Conservation (phyloP, 2,888 invertebrate genomes). For the Hirtodrosophila confusa region DNA sequence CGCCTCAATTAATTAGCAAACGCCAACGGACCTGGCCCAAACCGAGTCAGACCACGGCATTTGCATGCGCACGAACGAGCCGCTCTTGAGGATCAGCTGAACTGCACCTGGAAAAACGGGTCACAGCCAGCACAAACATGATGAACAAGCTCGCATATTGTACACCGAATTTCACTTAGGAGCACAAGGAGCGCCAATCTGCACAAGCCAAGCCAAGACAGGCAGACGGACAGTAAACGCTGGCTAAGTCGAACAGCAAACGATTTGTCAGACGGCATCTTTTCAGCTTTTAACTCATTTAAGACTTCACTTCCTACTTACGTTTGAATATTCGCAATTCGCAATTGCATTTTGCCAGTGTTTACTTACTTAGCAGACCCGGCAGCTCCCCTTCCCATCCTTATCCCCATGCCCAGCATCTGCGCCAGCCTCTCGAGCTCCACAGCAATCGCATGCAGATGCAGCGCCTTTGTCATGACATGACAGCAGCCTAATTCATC, state of each 20-base stretch:
- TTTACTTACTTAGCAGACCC: conserved; percentile 65
- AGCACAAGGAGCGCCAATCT: conserved; percentile 47
- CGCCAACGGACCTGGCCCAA: no score
- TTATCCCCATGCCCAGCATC: not conserved
- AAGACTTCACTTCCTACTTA: conserved; percentile 73
- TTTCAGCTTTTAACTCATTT: conserved; percentile 60
- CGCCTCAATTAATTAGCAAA: conserved; percentile 73
- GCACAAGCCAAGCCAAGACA: conserved; percentile 15
- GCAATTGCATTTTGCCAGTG: conserved; percentile 70
- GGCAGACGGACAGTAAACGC: conserved; percentile 44
- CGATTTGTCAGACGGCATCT: conserved; percentile 69
- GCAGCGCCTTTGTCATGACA: conserved; percentile 80
- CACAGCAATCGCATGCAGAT: conserved; percentile 74
- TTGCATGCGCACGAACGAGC: conserved; percentile 55
- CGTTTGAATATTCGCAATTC: conserved; percentile 67
- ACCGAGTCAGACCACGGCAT: not conserved
- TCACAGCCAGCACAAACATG: conserved; percentile 17
- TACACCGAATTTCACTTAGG: conserved; percentile 65
- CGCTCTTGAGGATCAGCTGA: conserved; percentile 4
- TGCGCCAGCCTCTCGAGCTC: not conserved
- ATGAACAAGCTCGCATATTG: conserved; percentile 54
- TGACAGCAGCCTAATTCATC: conserved; percentile 82
- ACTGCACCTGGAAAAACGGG: conserved; percentile 1
- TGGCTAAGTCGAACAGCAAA: conserved; percentile 59
- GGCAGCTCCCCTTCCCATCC: not conserved